These are phyloP conservation scores for Enteromius mattozi DNA, from an alignment of 2,797 vertebrate genomes.

Conservation along the genomic window DNA sequence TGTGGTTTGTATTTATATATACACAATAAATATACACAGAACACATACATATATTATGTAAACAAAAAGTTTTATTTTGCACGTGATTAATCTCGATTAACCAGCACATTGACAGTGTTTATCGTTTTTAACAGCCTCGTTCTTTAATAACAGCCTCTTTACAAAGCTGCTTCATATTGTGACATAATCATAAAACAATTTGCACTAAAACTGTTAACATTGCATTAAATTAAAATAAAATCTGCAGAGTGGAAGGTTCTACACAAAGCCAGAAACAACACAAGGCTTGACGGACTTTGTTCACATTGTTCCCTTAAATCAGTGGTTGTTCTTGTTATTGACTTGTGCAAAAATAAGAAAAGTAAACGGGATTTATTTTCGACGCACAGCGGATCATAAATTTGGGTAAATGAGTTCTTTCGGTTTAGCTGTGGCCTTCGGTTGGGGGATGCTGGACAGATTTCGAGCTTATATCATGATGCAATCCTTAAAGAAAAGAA, in stretches of 20 bases:
- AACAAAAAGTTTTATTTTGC: too few species aligned
- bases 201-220: too few species aligned
- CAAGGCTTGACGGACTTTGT: background rate
- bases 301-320: background rate
- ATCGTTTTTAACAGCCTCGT: background rate
- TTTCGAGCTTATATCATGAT: slow-evolving; percentile 46
- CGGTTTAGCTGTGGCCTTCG: background rate
- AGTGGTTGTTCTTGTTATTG: background rate
- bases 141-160: background rate
- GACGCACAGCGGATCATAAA: background rate
- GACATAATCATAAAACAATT: background rate
- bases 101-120: background rate
- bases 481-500: slow-evolving; percentile 35
- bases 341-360: background rate
- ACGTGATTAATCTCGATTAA: too few species aligned
- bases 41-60: too few species aligned
- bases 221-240: background rate
- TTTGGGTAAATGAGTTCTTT: background rate
- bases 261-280: background rate
- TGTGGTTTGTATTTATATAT: too few species aligned
- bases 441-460: slow-evolving; percentile 11
- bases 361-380: background rate
- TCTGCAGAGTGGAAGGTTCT: background rate
- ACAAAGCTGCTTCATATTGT: background rate
- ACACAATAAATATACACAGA: too few species aligned